Evolutionary conservation across 2,113 vertebrate genomes (phyloP).

Genomic region (Psilopogon haemacephalus): DNA sequence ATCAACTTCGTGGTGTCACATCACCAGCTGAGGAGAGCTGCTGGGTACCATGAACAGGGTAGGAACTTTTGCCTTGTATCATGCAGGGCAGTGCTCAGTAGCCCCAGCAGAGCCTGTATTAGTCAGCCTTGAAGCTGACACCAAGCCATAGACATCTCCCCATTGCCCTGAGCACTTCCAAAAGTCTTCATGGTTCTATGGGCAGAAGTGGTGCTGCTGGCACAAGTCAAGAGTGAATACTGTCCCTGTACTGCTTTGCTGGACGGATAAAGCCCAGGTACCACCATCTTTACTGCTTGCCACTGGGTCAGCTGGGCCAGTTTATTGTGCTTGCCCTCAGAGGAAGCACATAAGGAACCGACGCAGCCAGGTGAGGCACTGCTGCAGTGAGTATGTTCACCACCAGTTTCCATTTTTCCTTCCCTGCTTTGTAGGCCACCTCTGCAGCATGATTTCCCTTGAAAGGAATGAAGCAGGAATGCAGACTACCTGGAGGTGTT

Average conservation of each 20-base stretch:
- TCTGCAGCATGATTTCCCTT: neutral
- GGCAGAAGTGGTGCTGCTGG: neutral
- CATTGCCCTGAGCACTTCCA: neutral
- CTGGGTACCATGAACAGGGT: rapidly evolving
- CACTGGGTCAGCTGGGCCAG: neutral
- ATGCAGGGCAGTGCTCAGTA: no score
- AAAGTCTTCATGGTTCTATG: neutral
- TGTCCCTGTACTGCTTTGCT: neutral
- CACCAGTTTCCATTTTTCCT: neutral
- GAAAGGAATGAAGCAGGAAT: neutral
- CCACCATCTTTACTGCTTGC: neutral
- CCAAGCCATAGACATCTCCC: neutral
- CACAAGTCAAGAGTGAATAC: neutral
- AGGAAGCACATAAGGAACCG: rapidly evolving
- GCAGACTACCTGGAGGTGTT: neutral
- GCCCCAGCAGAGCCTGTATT: neutral
- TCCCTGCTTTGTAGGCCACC: neutral
- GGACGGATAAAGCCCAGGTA: neutral
- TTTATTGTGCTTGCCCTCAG: neutral
- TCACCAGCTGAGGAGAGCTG: neutral
- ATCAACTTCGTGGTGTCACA: rapidly evolving
- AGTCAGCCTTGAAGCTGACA: neutral
- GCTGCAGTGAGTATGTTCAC: neutral
- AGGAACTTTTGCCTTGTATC: neutral
- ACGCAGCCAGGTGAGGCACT: neutral